phyloP scores from a whole-genome alignment of 2,888 invertebrate species.

The Drosophila neoperkinsi region DNA sequence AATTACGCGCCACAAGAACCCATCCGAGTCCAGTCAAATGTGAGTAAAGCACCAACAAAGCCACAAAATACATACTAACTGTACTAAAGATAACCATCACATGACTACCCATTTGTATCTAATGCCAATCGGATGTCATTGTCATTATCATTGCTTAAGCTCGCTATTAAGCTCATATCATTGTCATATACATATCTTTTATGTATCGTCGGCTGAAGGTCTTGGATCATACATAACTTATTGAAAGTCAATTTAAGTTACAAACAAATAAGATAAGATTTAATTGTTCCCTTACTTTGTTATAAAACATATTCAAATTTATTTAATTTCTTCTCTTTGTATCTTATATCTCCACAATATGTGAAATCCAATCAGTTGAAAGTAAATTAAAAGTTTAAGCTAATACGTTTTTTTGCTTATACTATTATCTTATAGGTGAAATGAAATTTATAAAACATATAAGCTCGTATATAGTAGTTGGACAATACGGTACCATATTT shows the following conservation, averaged over 20 bases:
- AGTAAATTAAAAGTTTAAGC: neutral
- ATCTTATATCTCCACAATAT: neutral
- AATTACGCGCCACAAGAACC: conserved; percentile 88
- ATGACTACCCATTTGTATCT: conserved; percentile 22
- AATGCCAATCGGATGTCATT: conserved; percentile 20
- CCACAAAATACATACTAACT: neutral
- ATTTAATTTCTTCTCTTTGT: no score
- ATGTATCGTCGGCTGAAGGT: neutral
- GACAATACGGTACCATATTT: no score
- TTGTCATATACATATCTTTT: neutral
- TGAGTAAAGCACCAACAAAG: conserved; percentile 65
- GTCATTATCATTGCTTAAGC: conserved; percentile 1
- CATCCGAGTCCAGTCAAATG: conserved; percentile 85
- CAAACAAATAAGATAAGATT: neutral
- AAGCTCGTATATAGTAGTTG: no score
- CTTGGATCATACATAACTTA: neutral
- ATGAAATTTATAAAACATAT: neutral
- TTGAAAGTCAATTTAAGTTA: neutral
- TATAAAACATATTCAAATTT: neutral
- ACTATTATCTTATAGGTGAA: neutral
- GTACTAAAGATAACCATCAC: neutral
- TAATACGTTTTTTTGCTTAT: neutral
- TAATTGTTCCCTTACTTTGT: neutral
- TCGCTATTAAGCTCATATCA: neutral
- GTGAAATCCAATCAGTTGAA: neutral